Evolutionary conservation across 2,113 vertebrate species (phyloP).

Genomic region (Scalopus aquaticus): DNA sequence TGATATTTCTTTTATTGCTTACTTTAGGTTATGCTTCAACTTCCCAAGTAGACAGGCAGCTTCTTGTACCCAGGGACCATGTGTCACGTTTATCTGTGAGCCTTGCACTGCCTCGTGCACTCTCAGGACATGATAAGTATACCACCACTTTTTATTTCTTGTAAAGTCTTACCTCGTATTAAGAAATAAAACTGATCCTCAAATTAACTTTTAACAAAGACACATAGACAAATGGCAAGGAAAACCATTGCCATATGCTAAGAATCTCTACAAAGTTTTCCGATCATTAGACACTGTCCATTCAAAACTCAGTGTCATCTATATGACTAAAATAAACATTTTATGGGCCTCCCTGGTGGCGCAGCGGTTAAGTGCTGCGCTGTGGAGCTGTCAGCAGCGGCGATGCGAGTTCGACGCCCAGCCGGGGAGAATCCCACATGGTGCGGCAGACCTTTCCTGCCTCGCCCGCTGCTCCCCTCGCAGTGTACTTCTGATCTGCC

Average conservation of each 20-base stretch:
- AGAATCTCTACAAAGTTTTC: not conserved
- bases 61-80: not conserved
- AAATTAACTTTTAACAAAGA: conserved; percentile 1
- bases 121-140: not conserved
- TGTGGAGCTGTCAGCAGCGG: too few species aligned
- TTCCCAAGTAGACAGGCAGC: not conserved
- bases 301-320: not conserved
- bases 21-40: not conserved
- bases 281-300: not conserved
- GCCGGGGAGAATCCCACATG: too few species aligned
- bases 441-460: too few species aligned
- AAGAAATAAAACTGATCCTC: not conserved
- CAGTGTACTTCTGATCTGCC: too few species aligned
- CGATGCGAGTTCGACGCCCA: too few species aligned
- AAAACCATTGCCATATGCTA: not conserved
- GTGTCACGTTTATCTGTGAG: not conserved
- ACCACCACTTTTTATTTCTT: not conserved
- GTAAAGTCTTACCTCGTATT: not conserved
- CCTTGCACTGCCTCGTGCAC: not conserved
- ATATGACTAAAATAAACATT: not conserved
- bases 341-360: too few species aligned
- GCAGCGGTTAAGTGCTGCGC: too few species aligned
- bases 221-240: not conserved
- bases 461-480: too few species aligned
- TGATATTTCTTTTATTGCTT: not conserved